These are phyloP conservation scores for Paracanthobrama guichenoti DNA, from an alignment of 2,113 vertebrate species.

Conservation along the genomic window DNA sequence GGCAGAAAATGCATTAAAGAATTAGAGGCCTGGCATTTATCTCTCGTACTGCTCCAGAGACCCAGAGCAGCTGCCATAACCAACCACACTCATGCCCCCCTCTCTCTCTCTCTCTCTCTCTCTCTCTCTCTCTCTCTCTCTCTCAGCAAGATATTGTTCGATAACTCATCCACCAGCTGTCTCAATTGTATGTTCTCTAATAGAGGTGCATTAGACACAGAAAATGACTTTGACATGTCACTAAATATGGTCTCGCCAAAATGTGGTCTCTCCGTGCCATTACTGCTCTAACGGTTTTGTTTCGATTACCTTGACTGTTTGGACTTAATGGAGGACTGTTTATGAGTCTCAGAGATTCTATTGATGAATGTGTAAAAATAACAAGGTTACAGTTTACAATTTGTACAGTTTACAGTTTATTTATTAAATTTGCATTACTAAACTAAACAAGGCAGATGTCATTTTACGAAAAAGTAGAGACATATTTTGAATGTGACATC, in stretches of 20 bases:
- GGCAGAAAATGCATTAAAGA: conserved; percentile 9
- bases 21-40: background rate
- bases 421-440: too few relatives aligned
- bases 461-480: background rate
- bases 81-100: background rate
- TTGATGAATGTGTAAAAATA: background rate
- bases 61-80: conserved; percentile 17
- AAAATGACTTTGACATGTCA: conserved; percentile 8
- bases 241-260: conserved; percentile 5
- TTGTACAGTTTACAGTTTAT: too few relatives aligned
- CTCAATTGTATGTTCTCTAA: conserved; percentile 16
- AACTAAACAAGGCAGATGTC: too few relatives aligned
- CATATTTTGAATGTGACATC: background rate
- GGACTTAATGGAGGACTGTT: background rate
- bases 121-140: background rate
- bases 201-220: conserved; percentile 16
- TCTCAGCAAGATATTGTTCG: background rate
- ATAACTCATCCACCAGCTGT: conserved; percentile 3
- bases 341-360: background rate
- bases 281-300: background rate
- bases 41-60: conserved; percentile 1
- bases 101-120: too few relatives aligned
- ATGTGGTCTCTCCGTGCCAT: background rate
- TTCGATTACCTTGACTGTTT: background rate
- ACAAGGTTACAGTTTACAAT: too few relatives aligned